Evolutionary conservation across 2,797 vertebrate genomes (phyloP), one percentile per base, ranked within the genome.

Genomic region (Phalloptychus januarius): DNA sequence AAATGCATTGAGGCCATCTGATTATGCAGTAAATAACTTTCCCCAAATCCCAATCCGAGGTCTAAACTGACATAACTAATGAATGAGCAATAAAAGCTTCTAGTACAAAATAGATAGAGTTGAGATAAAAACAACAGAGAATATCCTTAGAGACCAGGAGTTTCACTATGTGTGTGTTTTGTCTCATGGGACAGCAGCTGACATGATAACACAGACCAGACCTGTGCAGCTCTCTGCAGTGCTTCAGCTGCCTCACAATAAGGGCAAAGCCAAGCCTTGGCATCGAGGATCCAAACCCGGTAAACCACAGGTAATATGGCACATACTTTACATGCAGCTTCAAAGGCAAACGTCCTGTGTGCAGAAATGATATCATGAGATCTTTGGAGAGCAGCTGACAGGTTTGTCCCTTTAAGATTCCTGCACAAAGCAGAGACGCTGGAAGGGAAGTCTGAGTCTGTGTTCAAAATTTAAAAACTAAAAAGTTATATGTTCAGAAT

Each of bases 131-230:
- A 78, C 0, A n/a, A 45, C 23, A 16, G 54, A 54, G 44, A 72
- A 72, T 75, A 83, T 76, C 78, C 85, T 58, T 6, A 56, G 76
- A 76, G 85, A 81, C 80, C 31, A 52, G 31, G 0, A 71, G 65
- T 76, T 77, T 74, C 56, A 70, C 10, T 36, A 40, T 74, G 82
- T 74, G 83, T 80, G 74, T 65, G 79, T 89, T 92, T 82, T 90
- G 89, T 93, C 89, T 92, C 33, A 4, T n/a, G 79, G 71, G 85
- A 83, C n/a, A 11, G 75, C 85, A 88, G 90, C 91, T 94, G 94
- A 95, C 86, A 80, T 81, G 91, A 92, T 93, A 94, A 95, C 92
- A 89, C 84, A 86, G 85, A 88, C 44, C 91, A 94, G 93, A 90
- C 81, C 67, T 74, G 72, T 84, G 76, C 77, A 74, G 79, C 77